Base-by-base conservation (phyloP, 2,113 vertebrate genomes). In the Mystacornis crossleyi region DNA sequence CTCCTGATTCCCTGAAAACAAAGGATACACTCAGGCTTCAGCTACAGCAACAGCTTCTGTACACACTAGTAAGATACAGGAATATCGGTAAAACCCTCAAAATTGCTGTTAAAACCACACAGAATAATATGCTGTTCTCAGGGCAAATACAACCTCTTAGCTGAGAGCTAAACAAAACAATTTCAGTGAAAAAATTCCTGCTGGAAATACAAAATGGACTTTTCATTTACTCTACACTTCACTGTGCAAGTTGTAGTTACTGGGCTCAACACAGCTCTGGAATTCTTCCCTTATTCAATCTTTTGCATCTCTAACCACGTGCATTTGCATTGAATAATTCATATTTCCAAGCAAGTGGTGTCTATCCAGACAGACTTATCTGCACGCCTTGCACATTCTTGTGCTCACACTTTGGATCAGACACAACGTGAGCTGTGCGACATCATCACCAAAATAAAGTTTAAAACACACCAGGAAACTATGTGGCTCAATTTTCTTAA, bases 111-210 rank as follows among this genome's bases (percentile, higher is more conserved):
- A 78, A 83, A 92, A 40, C 28, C 72, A 70, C 47, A 66, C 12
- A 66, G 55, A 70, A 67, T 34, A 79, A 66, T 17, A 71, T 51
- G 69, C 58, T 13, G 1, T 47, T 95, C 71, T 50, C 50, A n/a
- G 42, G 64, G 67, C 24, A 74, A 78, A 57, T 6, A 36, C 23
- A 62, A 14, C 14, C 69, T 55, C 45, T 29, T 14, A 42, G 71
- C 72, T 80, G 75, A 93, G 55, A 83, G 85, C 43, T 61, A 81
- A 90, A 73, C 60, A 74, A 54, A 86, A 34, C 70, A 8, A 55
- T 64, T 55, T 23, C 36, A 69, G 18, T 10, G 19, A 69, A 89
- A 94, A 67, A 84, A 83, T n/a, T 78, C 86, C 47, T 62, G 12
- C 64, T 78, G 79, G 74, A 82, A 85, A 88, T 28, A 67, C 24